A percentile compares a stretch with the other conserved stretches of the same genome.
These are phyloP conservation scores for Psettodes erumei DNA, from an alignment of 2,113 vertebrate genomes.

Conservation along the genomic window DNA sequence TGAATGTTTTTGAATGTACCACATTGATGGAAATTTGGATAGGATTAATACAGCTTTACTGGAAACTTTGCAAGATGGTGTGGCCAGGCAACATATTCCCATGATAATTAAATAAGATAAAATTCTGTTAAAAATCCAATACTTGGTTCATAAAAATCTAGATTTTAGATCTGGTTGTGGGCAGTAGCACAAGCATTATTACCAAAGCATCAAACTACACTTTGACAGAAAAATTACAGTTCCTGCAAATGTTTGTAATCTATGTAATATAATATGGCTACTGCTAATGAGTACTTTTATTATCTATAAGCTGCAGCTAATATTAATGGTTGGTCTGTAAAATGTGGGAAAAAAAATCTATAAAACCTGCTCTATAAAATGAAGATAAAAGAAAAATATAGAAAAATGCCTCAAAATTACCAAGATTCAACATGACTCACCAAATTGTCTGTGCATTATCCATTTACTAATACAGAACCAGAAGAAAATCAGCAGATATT, in stretches of 20 bases:
- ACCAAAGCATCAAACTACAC: neutral
- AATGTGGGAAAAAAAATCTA: no score
- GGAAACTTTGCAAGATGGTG: conserved; percentile 39
- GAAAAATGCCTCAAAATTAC: neutral
- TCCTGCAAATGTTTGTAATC: neutral
- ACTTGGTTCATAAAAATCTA: conserved; percentile 15
- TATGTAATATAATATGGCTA: neutral
- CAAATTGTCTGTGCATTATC: no score
- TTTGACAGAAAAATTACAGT: neutral
- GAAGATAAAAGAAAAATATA: neutral
- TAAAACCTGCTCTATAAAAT: neutral
- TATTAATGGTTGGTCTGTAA: no score
- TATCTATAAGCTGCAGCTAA: neutral
- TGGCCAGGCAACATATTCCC: conserved; percentile 34
- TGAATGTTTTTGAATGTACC: conserved; percentile 30
- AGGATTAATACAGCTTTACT: conserved; percentile 54
- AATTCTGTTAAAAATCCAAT: conserved; percentile 26
- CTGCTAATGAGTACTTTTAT: neutral
- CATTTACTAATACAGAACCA: neutral
- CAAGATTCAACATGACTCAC: no score
- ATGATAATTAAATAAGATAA: conserved; percentile 25
- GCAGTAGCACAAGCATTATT: neutral
- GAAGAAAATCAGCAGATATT: neutral
- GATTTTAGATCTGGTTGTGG: neutral
- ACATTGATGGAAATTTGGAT: conserved; percentile 34